phyloP scores from a whole-genome alignment of 2,797 vertebrate genomes.

The Anisognathus igniventris region DNA sequence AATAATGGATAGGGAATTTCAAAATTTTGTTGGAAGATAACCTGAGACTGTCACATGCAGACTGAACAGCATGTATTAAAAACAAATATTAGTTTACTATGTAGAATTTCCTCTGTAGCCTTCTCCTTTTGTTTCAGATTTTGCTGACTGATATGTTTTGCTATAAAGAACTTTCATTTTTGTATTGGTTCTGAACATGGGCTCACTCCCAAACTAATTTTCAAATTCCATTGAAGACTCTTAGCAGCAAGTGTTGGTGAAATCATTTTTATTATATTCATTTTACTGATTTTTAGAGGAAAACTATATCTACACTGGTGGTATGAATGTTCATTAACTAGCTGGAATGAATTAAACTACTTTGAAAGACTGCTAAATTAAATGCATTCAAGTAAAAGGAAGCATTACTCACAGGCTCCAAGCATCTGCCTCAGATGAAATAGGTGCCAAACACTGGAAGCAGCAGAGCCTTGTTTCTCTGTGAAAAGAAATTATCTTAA shows the following conservation, averaged over 20 bases:
- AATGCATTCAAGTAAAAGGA: neutral
- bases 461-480: neutral
- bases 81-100: neutral
- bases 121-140: neutral
- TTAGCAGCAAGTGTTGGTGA: neutral
- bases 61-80: neutral
- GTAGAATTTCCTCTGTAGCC: neutral
- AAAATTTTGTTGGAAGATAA: neutral
- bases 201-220: neutral
- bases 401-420: neutral
- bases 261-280: neutral
- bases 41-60: neutral
- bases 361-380: constrained; percentile 10
- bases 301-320: neutral
- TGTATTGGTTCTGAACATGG: neutral
- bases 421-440: neutral
- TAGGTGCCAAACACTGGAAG: neutral
- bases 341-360: neutral
- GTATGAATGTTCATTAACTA: neutral
- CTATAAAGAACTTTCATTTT: neutral
- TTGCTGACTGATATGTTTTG: neutral
- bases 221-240: neutral
- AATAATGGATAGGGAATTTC: neutral
- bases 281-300: neutral
- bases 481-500: neutral